Evolutionary conservation across 2,113 vertebrate genomes (phyloP), one percentile per base, ranked within the genome.

Genomic region (Zapornia atra): DNA sequence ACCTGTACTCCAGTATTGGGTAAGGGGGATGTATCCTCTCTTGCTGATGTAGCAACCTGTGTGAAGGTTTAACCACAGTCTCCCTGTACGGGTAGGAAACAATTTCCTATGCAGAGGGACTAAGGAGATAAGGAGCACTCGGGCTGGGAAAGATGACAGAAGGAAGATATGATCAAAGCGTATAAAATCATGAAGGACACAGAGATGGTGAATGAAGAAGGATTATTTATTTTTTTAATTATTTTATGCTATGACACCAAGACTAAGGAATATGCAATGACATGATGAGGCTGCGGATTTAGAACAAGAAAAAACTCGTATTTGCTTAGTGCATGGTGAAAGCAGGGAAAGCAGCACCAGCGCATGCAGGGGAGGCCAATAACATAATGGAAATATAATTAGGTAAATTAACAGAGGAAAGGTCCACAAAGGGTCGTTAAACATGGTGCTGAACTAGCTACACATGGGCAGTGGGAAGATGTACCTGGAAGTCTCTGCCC

Each of bases 401-500:
- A 68, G 48, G 29, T 9, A 77, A 77, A 68, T 68, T 56, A 61
- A 48, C 22, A 38, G 1, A 61, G 46, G n/a, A 90, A 60, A 83
- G 15, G 9, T 86, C 22, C 51, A 40, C 16, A 29, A 83, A 54
- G 24, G 16, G 4, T 34, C 63, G 25, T 57, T 73, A 63, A 83
- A 53, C 12, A 5, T 28, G 33, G 13, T 19, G n/a, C 21, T 61
- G 31, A 68, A 28, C 22, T 20, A 22, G 9, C 0, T 1, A 21
- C 5, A 33, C 34, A 42, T 61, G 53, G 18, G 9, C 16, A 69
- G 16, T 22, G 14, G 40, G 22, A 76, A 10, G 40, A 72, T 40
- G n/a, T 5, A 6, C 16, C 53, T 16, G 26, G 51, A 38, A 78
- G 5, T 8, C 11, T 5, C 6, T 70, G 19, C 63, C 24, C n/a